Base-by-base conservation (phyloP, 2,888 invertebrate species). In the Amphipoea lucens region DNA sequence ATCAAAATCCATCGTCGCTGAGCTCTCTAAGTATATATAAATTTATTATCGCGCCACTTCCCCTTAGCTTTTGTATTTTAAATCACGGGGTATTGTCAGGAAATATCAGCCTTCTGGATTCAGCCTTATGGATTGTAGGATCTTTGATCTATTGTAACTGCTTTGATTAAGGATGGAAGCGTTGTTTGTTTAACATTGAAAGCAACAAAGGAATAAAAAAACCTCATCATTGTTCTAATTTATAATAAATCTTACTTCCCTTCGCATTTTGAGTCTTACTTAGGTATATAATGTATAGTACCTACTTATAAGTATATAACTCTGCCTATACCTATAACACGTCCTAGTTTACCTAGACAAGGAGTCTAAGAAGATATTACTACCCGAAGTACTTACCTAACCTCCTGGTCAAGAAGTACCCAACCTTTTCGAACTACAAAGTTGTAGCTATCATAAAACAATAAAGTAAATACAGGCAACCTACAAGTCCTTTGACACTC, bases 1-100 rank as follows among this genome's bases (percentile, higher is more conserved):
- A 87, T 87, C 87, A 87, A 82, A 87, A 87, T 84, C 85, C 84
- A 83, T 86, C 79, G 86, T 71, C 67, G 79, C 78, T 73, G 63
- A 80, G 69, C 87, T 76, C 23, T 67, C 14, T 68, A 29, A 29
- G 4, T 40, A 51, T 84, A 79, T 80, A 85, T 88, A 88, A 80
- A 85, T 85, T 78, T 87, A 89, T 88, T 81, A 79, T 85, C 70
- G 76, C 70, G 71, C 36, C 80, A 81, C 68, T 81, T 79, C 76
- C 81, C 70, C 62, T 75, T 74, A 63, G 72, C 73, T 77, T 78
- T 88, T 81, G 83, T 88, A 83, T 89, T 83, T 85, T 87, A 81
- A 88, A 89, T 81, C 83, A 83, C 65, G 45, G 72, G 51, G 76
- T 71, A 76, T 88, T 76, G 70, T 70, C 62, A 63, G 79, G 36